Evolutionary conservation across 2,888 invertebrate species (phyloP), one percentile per base, ranked within the genome.

Genomic region (Vannuccia rotundouncinata): DNA sequence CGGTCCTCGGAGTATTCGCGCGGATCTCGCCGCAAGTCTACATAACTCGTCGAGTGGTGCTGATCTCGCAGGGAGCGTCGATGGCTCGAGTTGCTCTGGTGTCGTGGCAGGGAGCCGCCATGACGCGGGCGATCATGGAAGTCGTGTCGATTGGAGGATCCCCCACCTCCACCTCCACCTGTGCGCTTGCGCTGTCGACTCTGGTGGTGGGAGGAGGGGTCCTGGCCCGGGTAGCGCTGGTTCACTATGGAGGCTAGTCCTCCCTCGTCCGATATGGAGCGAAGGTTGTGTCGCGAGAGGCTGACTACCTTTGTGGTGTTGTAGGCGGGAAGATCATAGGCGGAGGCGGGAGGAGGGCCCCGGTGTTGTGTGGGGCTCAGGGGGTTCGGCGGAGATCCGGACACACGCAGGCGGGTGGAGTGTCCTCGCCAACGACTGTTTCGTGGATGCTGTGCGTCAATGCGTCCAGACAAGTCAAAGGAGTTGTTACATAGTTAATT

Each of bases 11-110:
- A 66, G 22, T 66, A 66, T 27, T 66, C 66, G 17, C 66, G 66
- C 5, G 66, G 66, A 66, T 22, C 66, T 2, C 66, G 5, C 25
- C 66, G 13, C 66, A 66, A 22, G 66, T 66, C 66, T 2, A 66
- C 66, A 22, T 66, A 66, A 22, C 66, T 66, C 66, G 66, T 66
- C 66, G 66, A 66, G 66, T 66, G 22, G 66, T 66, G 66, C 22
- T 66, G 66, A 22, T 66, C 66, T 27, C 66, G 5, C 66, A 66
- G 25, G 2, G 5, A 22, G 17, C 66, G 10, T 27, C 66, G 13
- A 66, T 27, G 22, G 25, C 66, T 17, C 45, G 45, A 45, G n/a
- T n/a, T n/a, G 45, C 45, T 45, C 10, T 45, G 45, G 17, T 45
- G 45, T 10, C 45, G 45, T 17, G 45, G 45, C 45, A 45, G 45